Conservation (phyloP, 2,888 invertebrate species). For the Macrophya alboannulata region DNA sequence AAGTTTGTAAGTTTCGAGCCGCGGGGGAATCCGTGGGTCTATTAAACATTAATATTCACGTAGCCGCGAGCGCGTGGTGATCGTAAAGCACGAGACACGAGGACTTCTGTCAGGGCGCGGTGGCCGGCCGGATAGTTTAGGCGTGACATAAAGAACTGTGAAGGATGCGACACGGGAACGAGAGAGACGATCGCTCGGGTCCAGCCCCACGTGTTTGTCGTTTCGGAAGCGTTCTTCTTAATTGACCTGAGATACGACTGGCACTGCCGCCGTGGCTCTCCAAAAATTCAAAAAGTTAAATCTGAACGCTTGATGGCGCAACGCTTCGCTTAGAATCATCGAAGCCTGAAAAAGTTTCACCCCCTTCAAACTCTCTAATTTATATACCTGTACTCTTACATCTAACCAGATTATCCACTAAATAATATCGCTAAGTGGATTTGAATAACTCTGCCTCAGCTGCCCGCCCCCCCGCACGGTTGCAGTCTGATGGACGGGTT, state of each 20-base stretch:
- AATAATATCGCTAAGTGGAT: constrained; percentile 42
- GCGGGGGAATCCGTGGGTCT: constrained; percentile 43
- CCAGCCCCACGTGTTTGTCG: constrained; percentile 78
- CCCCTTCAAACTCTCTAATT: constrained; percentile 18
- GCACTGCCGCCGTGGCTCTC: constrained; percentile 64
- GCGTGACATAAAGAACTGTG: constrained; percentile 55
- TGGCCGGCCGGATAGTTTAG: constrained; percentile 53
- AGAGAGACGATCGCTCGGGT: constrained; percentile 48
- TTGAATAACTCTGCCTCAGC: constrained; percentile 17
- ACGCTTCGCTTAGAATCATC: constrained; percentile 47
- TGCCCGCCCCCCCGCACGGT: too few species aligned
- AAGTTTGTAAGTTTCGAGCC: background rate
- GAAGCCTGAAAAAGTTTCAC: constrained; percentile 26
- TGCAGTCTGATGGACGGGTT: constrained; percentile 7
- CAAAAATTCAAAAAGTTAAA: constrained; percentile 57
- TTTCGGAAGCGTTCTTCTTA: constrained; percentile 78
- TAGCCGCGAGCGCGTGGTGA: constrained; percentile 15
- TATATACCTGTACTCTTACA: constrained; percentile 17
- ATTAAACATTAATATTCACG: constrained; percentile 49
- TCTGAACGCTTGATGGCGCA: constrained; percentile 54
- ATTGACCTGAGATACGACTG: constrained; percentile 79
- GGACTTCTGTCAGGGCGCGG: constrained; percentile 51
- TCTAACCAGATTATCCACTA: background rate
- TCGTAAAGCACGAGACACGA: constrained; percentile 35
- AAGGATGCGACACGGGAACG: constrained; percentile 55